Conservation (phyloP, 2,113 vertebrate species). For the Rhadina sibilatrix region DNA sequence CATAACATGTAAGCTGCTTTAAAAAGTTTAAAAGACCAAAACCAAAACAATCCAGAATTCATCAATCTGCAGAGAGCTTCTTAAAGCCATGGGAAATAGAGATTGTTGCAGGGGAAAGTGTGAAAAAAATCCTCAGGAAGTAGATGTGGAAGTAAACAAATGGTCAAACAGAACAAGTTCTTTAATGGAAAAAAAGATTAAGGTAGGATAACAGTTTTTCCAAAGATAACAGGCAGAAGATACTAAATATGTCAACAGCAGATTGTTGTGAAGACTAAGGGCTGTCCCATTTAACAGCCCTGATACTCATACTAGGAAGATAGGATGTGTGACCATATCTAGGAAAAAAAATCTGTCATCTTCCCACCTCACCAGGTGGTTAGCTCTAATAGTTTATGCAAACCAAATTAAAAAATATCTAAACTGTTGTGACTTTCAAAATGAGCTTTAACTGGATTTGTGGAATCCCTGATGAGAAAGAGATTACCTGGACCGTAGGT, state of each 20-base stretch:
- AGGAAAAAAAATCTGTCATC: background rate
- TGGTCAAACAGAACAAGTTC: background rate
- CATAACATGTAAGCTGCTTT: conserved; percentile 27
- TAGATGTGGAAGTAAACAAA: background rate
- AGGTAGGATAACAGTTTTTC: background rate
- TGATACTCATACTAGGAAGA: background rate
- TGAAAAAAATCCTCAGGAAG: background rate
- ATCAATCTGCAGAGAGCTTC: background rate
- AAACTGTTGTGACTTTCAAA: background rate
- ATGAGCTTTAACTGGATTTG: background rate
- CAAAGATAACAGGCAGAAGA: background rate
- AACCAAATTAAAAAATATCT: background rate
- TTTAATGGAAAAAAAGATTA: conserved; percentile 17
- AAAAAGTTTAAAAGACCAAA: background rate
- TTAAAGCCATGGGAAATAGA: background rate
- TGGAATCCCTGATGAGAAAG: background rate
- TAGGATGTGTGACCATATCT: background rate
- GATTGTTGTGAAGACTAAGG: background rate
- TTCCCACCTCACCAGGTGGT: background rate
- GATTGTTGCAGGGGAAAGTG: background rate
- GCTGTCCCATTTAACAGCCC: background rate
- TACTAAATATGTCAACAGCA: background rate
- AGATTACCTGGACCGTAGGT: background rate
- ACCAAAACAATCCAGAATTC: background rate
- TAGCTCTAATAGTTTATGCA: background rate